Base-by-base conservation (phyloP, 2,113 vertebrate genomes). In the Scopus umbretta region DNA sequence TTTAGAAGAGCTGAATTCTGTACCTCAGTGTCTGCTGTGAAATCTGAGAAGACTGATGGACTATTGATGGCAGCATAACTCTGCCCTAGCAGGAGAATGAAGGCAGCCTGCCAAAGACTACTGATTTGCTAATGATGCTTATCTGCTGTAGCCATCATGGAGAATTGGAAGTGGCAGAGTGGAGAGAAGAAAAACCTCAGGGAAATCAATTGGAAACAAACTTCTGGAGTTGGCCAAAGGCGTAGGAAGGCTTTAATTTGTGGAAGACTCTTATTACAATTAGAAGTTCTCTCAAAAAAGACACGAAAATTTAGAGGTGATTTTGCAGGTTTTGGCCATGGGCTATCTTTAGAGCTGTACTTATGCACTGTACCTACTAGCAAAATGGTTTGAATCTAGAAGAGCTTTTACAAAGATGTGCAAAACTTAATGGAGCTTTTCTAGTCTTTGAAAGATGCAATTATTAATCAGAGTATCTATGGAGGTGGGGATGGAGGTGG, bases 101-200 rank as follows among this genome's bases (percentile, higher is more conserved):
- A 95, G 90, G 80, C 62, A 94, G 79, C 34, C 63, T 90, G 95
- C 74, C 93, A 95, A 84, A 88, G 30, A 18, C 82, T 43, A 66
- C 55, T 83, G 62, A 88, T 86, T 53, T 88, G 50, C 76, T 93
- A 88, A 94, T 67, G 75, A 92, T 63, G 55, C 79, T 92, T 90
- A 86, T 92, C 82, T 88, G 55, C 67, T 88, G 40, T 32, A 92
- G 63, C 50, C 40, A 59, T 78, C 90, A 43, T 7, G 0, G 55
- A 94, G 79, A 90, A 96, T 4, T 92, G 85, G 21, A 92, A 88
- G 61, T 49, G 55, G 75, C 75, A 90, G 86, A 88, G 55, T 52
- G 49, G 52, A 3, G 25, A 96, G 53, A 94, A 83, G 67, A 84
- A 94, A 95, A 88, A 86, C 55, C 83, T 71, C 20, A 34, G 73